A percentile compares a stretch with the other conserved stretches of the same genome.
Evolutionary conservation across 2,888 invertebrate species (phyloP).

Genomic region (Heliconius aoede): DNA sequence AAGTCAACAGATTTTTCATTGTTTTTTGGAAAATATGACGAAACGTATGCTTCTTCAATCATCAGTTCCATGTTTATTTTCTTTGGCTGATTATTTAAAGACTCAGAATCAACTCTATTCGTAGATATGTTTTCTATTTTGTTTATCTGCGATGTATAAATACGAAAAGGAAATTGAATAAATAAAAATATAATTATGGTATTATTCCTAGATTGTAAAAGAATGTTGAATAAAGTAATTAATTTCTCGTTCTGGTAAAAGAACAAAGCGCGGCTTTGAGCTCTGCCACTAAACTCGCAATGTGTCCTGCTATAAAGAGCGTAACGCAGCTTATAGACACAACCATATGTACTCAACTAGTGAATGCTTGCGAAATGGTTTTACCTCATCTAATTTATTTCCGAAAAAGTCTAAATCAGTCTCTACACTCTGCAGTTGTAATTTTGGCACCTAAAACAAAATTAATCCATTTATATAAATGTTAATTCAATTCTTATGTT

Average conservation of each 20-base stretch:
- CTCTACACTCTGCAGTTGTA: conserved; percentile 59
- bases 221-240: too few species aligned
- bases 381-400: conserved; percentile 66
- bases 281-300: too few species aligned
- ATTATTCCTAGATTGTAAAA: too few species aligned
- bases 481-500: background rate
- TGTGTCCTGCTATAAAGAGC: background rate
- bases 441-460: conserved; percentile 66
- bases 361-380: too few species aligned
- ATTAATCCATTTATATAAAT: conserved; percentile 15
- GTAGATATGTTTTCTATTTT: conserved; percentile 43
- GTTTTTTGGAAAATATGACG: conserved; percentile 57
- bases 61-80: conserved; percentile 48
- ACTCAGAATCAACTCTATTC: conserved; percentile 40
- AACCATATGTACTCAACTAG: too few species aligned
- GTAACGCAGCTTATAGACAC: too few species aligned
- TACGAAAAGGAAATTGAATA: background rate
- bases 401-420: conserved; percentile 63
- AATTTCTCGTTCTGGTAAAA: too few species aligned
- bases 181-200: background rate
- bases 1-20: conserved; percentile 40
- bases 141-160: conserved; percentile 56
- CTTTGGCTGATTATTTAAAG: conserved; percentile 23
- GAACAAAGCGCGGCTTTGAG: too few species aligned
- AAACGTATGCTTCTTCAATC: conserved; percentile 50